Percentiles rank a stretch among this genome's conserved stretches.
phyloP scores from a whole-genome alignment of 1,140 invertebrate genomes.

The Macrocentrus cingulum region DNA sequence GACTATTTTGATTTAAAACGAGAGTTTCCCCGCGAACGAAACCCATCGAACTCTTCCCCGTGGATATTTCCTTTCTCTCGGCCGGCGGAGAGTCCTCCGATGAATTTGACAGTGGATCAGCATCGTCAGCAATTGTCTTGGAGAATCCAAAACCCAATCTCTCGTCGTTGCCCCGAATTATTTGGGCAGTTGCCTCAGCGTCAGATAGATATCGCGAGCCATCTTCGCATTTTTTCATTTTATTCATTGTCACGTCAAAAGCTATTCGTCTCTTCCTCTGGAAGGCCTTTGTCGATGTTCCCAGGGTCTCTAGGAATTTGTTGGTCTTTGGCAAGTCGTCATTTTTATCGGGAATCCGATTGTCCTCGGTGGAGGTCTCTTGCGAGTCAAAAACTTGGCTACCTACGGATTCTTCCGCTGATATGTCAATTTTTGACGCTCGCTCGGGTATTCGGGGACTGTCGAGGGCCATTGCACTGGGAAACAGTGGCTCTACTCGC shows the following conservation, averaged over 20 bases:
- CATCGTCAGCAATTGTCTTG: constrained; percentile 4
- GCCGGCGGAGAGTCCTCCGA: neutral
- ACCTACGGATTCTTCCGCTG: constrained; percentile 33
- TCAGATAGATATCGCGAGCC: neutral
- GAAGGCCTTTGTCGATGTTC: constrained; percentile 47
- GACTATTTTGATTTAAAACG: constrained; percentile 24
- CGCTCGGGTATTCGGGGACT: constrained; percentile 11
- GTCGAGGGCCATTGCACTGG: constrained; percentile 41
- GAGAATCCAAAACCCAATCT: constrained; percentile 7
- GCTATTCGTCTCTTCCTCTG: constrained; percentile 54
- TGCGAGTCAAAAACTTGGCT: neutral
- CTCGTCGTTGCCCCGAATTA: constrained; percentile 1
- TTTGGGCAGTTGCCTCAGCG: neutral
- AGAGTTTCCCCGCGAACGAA: constrained; percentile 45
- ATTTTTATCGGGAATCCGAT: neutral
- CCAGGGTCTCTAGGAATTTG: constrained; percentile 51
- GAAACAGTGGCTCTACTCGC: constrained; percentile 51
- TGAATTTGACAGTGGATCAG: constrained; percentile 2
- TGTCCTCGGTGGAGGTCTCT: constrained; percentile 6
- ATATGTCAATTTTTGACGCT: constrained; percentile 39
- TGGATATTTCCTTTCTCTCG: constrained; percentile 41
- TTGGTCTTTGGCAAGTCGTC: constrained; percentile 42
- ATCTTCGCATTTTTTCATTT: neutral
- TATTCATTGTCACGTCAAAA: constrained; percentile 45
- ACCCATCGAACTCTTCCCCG: constrained; percentile 31